Conservation (phyloP, 2,888 invertebrate species). For the Athrips mouffetella region DNA sequence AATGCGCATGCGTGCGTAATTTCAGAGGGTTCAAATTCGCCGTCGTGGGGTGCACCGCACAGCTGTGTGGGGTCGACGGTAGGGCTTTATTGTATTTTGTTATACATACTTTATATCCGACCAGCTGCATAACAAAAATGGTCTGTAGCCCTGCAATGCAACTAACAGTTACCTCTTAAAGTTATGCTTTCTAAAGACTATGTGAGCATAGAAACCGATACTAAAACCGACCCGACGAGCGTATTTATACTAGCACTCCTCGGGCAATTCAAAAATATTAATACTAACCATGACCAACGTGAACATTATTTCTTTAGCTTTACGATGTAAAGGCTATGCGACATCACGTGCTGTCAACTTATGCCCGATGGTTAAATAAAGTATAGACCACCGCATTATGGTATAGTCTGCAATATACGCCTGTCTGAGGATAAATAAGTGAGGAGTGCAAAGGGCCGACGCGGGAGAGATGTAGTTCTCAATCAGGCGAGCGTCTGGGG, state of each 20-base stretch:
- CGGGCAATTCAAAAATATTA: conserved; percentile 16
- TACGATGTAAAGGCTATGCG: conserved; percentile 20
- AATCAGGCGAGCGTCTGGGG: conserved; percentile 72
- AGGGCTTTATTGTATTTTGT: conserved; percentile 25
- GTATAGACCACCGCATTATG: conserved; percentile 39
- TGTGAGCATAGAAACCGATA: conserved; percentile 8
- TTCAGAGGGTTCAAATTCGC: conserved; percentile 63
- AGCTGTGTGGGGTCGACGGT: conserved; percentile 57
- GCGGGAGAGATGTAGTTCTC: conserved; percentile 72
- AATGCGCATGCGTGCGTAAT: conserved; percentile 69
- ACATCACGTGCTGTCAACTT: conserved; percentile 32
- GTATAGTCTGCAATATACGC: conserved; percentile 13
- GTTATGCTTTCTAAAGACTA: background rate
- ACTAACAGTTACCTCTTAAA: background rate
- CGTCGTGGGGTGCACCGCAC: conserved; percentile 59
- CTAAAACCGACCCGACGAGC: conserved; percentile 11
- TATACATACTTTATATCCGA: conserved; percentile 23
- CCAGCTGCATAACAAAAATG: too few relatives aligned
- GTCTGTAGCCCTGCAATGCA: too few relatives aligned
- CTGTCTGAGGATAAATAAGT: conserved; percentile 27
- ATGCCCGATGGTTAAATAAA: conserved; percentile 32
- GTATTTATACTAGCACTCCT: conserved; percentile 1
- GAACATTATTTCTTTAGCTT: conserved; percentile 24
- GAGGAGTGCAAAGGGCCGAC: conserved; percentile 48
- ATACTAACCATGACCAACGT: conserved; percentile 27